Percentiles rank a stretch among this genome's conserved stretches.
Conservation (phyloP, 2,797 vertebrate species). For the Numenius phaeopus region DNA sequence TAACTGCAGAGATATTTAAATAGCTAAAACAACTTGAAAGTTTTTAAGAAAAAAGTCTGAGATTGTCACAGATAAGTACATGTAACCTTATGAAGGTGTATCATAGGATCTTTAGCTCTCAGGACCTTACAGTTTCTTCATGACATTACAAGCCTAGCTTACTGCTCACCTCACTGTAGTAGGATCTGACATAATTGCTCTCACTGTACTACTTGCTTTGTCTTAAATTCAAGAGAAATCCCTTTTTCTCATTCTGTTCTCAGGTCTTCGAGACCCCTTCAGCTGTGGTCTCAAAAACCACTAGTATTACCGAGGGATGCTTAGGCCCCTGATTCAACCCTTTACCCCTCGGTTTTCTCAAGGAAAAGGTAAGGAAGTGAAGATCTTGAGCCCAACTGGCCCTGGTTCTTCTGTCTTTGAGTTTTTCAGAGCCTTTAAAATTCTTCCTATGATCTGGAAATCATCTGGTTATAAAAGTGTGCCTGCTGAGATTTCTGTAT, state of each 20-base stretch:
- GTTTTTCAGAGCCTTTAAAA: background rate
- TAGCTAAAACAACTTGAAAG: background rate
- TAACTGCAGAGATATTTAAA: background rate
- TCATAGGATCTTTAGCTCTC: background rate
- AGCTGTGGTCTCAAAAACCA: accelerated
- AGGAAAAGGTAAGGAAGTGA: background rate
- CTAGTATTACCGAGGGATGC: accelerated
- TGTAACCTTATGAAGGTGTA: background rate
- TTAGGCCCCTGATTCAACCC: background rate
- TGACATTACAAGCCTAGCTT: background rate
- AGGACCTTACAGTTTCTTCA: background rate
- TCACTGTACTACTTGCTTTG: background rate
- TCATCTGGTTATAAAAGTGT: background rate
- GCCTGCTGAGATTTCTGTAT: background rate
- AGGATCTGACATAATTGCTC: background rate
- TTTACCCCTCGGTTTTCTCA: background rate
- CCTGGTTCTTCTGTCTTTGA: background rate
- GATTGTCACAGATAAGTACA: background rate
- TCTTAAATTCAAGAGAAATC: background rate
- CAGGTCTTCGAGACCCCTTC: background rate
- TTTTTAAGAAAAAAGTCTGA: background rate
- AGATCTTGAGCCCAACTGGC: background rate
- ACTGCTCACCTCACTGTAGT: background rate
- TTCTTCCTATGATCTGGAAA: background rate
- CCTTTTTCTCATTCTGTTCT: background rate